Conservation (phyloP, 1,140 invertebrate genomes). For the Tenebrio molitor region DNA sequence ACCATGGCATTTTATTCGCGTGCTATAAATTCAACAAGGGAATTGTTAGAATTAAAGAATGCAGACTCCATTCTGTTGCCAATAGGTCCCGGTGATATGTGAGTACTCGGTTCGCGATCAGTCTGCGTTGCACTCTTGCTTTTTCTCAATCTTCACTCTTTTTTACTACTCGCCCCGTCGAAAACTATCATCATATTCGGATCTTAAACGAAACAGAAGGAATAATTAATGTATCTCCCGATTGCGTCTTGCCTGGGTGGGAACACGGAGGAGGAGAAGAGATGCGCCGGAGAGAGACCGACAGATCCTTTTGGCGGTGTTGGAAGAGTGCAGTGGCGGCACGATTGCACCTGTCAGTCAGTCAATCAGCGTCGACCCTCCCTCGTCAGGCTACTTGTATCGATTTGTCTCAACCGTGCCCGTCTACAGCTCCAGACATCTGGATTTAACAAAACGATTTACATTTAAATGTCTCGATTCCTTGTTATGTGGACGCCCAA, state of each 20-base stretch:
- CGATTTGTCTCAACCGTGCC: slow-evolving; percentile 42
- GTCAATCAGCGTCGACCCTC: slow-evolving; percentile 46
- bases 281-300: background rate
- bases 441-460: slow-evolving; percentile 42
- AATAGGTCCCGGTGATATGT: slow-evolving; percentile 47
- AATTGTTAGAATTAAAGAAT: slow-evolving; percentile 50
- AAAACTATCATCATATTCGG: slow-evolving; percentile 23
- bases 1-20: slow-evolving; percentile 49
- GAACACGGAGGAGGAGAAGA: background rate
- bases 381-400: slow-evolving; percentile 46
- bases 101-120: slow-evolving; percentile 43
- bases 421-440: slow-evolving; percentile 42
- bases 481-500: too few species aligned
- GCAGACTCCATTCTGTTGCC: slow-evolving; percentile 49
- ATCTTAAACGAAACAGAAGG: slow-evolving; percentile 37
- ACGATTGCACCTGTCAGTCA: slow-evolving; percentile 45
- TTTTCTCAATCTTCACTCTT: background rate
- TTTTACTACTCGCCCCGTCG: background rate
- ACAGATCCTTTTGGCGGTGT: background rate
- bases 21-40: slow-evolving; percentile 48
- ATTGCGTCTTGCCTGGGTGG: slow-evolving; percentile 4
- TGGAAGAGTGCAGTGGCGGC: slow-evolving; percentile 29
- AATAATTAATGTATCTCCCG: slow-evolving; percentile 16
- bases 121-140: slow-evolving; percentile 18
- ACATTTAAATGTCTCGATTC: slow-evolving; percentile 33